Evolutionary conservation across 1,140 invertebrate genomes (phyloP), one percentile per base, ranked within the genome.

Genomic region (Pseudomyrmex pallidus): DNA sequence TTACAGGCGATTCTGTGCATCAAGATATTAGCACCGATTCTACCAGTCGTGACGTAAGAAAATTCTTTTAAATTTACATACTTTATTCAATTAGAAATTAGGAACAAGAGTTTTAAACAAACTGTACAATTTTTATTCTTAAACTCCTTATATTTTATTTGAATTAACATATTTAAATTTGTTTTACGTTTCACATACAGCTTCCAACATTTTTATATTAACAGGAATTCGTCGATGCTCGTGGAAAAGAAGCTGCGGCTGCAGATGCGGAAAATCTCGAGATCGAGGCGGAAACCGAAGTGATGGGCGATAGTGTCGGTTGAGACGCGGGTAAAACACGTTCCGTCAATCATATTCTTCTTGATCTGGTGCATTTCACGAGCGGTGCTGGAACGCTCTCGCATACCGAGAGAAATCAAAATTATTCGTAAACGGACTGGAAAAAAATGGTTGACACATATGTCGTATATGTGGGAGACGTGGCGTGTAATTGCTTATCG

Each of bases 221-320:
- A 54, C 44, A 93, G 92, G 91, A 91, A 83, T 92, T 92, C 74
- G 84, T 91, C 46, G 90, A 92, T 62, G 88, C 86, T 35, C 86
- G 87, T 44, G 88, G 78, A 44, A 90, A 91, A 73, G 64, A 74
- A 2, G 88, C 90, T 54, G 15, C 44, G 2, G 88, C 87, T 12
- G 84, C 78, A n/a, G 83, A 85, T 74, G 84, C 84, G 2, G 84
- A 86, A 44, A 87, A 88, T 1, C 66, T 82, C 13, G 83, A 92
- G 64, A 82, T 88, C 9, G 80, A 91, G 35, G 87, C 87, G 44
- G 85, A 91, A 83, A 92, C 89, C 13, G 90, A 92, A 87, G 91
- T 92, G 17, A 92, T 92, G 89, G 92, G 92, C 7, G 93, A 93
- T 61, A 93, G 92, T 20, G 92, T 92, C 20, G 93, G 92, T 91